Conservation (phyloP, 2,797 vertebrate genomes). For the Phalloptychus januarius region DNA sequence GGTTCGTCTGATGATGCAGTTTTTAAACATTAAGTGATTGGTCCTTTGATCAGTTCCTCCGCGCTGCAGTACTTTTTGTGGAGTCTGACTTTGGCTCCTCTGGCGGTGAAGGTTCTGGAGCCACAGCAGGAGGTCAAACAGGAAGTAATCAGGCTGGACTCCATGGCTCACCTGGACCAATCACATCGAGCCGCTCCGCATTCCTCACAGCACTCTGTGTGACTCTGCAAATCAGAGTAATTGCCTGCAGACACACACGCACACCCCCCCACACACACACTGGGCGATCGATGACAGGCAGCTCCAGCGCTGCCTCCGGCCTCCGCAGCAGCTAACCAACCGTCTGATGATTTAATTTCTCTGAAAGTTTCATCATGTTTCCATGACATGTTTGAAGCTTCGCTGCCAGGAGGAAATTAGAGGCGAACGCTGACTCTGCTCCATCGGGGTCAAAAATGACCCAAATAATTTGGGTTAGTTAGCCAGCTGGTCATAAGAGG, state of each 20-base stretch:
- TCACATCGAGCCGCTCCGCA: slow-evolving; percentile 68
- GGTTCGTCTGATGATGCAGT: too few species aligned
- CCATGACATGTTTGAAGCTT: slow-evolving; percentile 49
- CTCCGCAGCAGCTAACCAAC: slow-evolving; percentile 57
- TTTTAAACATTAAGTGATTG: too few species aligned
- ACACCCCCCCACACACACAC: slow-evolving; percentile 54
- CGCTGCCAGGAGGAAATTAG: background rate
- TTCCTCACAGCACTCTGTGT: slow-evolving; percentile 62
- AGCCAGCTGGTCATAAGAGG: background rate
- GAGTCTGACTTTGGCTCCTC: too few species aligned
- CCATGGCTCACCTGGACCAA: slow-evolving; percentile 63
- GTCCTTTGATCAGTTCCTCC: too few species aligned
- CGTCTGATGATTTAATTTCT: slow-evolving; percentile 54
- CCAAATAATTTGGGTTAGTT: background rate
- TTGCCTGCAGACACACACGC: slow-evolving; percentile 49
- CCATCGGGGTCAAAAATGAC: background rate
- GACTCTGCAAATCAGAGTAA: slow-evolving; percentile 74
- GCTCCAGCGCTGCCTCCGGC: slow-evolving; percentile 6
- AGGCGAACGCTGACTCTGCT: background rate
- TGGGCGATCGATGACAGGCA: background rate
- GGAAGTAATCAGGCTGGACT: slow-evolving; percentile 47
- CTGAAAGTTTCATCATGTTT: slow-evolving; percentile 65
- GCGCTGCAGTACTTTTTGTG: too few species aligned
- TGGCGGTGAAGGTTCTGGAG: background rate
- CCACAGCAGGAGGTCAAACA: slow-evolving; percentile 54